Conservation (phyloP, 2,888 invertebrate genomes). For the Electrophaes corylata region DNA sequence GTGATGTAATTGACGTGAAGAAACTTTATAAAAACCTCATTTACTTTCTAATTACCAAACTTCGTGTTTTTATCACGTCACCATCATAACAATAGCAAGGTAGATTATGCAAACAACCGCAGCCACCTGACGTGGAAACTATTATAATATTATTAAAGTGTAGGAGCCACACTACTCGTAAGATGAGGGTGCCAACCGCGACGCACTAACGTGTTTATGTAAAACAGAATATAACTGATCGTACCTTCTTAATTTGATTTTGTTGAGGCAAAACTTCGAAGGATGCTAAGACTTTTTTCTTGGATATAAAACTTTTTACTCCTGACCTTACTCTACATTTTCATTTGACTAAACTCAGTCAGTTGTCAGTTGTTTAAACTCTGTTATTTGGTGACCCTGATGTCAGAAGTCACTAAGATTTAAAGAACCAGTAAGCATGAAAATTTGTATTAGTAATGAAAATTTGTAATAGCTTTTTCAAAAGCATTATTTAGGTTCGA, state of each 20-base stretch:
- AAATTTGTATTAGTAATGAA: too few species aligned
- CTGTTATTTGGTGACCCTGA: not conserved
- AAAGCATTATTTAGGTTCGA: too few species aligned
- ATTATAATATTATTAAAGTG: slow-evolving; percentile 53
- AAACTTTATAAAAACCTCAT: not conserved
- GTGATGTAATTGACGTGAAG: not conserved
- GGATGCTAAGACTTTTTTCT: slow-evolving; percentile 4
- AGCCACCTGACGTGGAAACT: slow-evolving; percentile 53
- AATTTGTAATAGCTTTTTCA: too few species aligned
- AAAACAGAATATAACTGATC: slow-evolving; percentile 47
- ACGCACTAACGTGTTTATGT: slow-evolving; percentile 57
- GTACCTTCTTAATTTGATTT: slow-evolving; percentile 19
- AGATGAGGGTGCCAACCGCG: slow-evolving; percentile 48
- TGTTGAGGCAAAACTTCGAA: not conserved
- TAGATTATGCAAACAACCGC: slow-evolving; percentile 51
- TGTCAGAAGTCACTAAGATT: not conserved
- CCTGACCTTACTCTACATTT: slow-evolving; percentile 15
- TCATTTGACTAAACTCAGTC: not conserved
- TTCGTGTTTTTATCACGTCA: slow-evolving; percentile 31
- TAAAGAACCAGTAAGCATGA: too few species aligned
- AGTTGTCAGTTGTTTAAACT: not conserved
- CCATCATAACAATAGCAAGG: slow-evolving; percentile 33
- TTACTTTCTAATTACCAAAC: slow-evolving; percentile 22
- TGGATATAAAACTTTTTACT: slow-evolving; percentile 5
- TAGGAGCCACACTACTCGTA: slow-evolving; percentile 29